Evolutionary conservation across 2,797 vertebrate genomes (phyloP).

Genomic region (Eulemur albifrons): DNA sequence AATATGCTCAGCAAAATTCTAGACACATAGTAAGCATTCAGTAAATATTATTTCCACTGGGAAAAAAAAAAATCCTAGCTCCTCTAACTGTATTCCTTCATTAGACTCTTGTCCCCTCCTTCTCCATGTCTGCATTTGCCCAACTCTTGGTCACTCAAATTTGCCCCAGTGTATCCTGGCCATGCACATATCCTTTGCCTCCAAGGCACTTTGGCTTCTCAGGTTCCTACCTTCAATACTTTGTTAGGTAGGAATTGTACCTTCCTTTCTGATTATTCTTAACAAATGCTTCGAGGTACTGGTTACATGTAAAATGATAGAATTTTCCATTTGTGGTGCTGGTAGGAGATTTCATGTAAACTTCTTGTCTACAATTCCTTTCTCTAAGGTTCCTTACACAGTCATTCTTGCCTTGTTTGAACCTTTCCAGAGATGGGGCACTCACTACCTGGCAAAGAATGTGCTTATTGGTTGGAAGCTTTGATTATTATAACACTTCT

Average conservation of each 20-base stretch:
- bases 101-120: background rate
- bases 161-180: background rate
- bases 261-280: background rate
- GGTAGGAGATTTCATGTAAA: background rate
- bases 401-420: background rate
- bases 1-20: background rate
- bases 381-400: background rate
- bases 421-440: background rate
- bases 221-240: background rate
- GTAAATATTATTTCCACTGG: background rate
- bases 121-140: background rate
- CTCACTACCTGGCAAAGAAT: background rate
- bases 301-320: background rate
- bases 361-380: background rate
- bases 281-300: background rate
- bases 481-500: background rate
- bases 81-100: background rate
- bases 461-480: background rate
- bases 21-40: background rate
- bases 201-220: background rate
- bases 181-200: background rate
- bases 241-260: background rate
- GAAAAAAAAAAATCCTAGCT: background rate
- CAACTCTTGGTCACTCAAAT: background rate
- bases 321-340: background rate